A percentile compares a stretch with the other conserved stretches of the same genome.
Conservation (phyloP, 2,888 invertebrate species). For the Ichneumon xanthorius region DNA sequence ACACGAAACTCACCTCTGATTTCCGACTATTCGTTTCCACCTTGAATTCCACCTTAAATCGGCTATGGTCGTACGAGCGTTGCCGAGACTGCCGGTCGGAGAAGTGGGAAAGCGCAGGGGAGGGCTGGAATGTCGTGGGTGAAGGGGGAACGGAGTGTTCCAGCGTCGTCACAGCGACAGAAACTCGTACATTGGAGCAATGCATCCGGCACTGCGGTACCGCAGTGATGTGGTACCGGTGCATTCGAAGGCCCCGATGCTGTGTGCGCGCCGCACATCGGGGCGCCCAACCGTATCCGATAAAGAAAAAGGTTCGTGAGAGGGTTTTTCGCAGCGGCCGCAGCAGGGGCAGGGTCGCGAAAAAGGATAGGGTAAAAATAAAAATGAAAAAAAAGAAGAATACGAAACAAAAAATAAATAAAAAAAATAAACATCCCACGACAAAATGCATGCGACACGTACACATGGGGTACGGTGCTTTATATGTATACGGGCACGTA, state of each 20-base stretch:
- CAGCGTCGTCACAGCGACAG: slow-evolving; percentile 40
- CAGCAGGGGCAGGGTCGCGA: slow-evolving; percentile 9
- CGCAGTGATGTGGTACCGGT: slow-evolving; percentile 13
- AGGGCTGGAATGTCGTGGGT: not conserved
- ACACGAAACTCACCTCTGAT: slow-evolving; percentile 14
- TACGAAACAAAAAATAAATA: not conserved
- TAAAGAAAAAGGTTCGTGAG: slow-evolving; percentile 54
- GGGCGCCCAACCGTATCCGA: slow-evolving; percentile 48
- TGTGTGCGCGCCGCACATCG: slow-evolving; percentile 5
- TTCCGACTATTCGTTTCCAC: slow-evolving; percentile 30
- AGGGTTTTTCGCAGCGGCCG: slow-evolving; percentile 25
- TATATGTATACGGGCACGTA: slow-evolving; percentile 37
- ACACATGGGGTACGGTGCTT: slow-evolving; percentile 46
- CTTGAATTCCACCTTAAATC: slow-evolving; percentile 3
- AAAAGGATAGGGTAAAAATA: slow-evolving; percentile 17
- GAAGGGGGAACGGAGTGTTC: slow-evolving; percentile 18
- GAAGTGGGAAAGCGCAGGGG: slow-evolving; percentile 12
- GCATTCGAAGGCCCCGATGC: slow-evolving; percentile 38
- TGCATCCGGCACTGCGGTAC: slow-evolving; percentile 41
- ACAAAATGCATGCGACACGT: slow-evolving; percentile 64
- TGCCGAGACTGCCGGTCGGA: not conserved
- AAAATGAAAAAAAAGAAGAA: not conserved
- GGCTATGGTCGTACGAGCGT: not conserved
- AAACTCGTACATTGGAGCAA: slow-evolving; percentile 31
- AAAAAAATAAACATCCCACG: slow-evolving; percentile 53